Evolutionary conservation across 2,888 invertebrate genomes (phyloP), one percentile per base, ranked within the genome.

Genomic region (Poecilus cupreus): DNA sequence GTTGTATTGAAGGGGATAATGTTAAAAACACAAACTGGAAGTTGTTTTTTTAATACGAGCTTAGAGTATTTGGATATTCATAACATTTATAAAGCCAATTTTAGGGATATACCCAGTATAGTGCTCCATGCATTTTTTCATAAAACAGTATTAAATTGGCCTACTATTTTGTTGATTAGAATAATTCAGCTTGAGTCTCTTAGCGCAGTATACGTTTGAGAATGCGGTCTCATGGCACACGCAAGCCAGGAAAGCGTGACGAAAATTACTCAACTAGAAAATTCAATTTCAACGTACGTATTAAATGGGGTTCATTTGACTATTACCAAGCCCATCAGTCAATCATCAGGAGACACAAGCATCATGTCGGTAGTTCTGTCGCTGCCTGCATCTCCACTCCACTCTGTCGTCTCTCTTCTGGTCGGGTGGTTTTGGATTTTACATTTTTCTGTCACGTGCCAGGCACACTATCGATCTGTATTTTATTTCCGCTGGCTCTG

Each of bases 201-300:
- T 60, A 11, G 10, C 6, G 3, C 13, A 8, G 26, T 60, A 60
- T 60, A 60, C 26, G 3, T 24, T 60, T 60, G 60, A 4, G 24
- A n/a, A n/a, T 60, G 24, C 24, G 2, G 10, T 10, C 5, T 6
- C 3, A 22, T 60, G 60, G 13, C 24, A 5, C 26, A 60, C 6
- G 26, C 24, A 43, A 43, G 43, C 70, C 81, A 83, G 81, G 82
- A 82, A 83, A 83, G 84, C 86, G 85, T 86, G 86, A 84, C 86
- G 85, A 84, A 83, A 86, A 85, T 86, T 85, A 85, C 85, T 86
- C 87, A 86, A 86, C 84, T 85, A 86, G 87, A 86, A 87, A 87
- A 87, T 87, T 87, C 86, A 87, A 87, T 87, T 86, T 87, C 84
- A 86, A 84, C 86, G 84, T 82, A 82, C 84, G 85, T 83, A 86